phyloP scores from a whole-genome alignment of 1,140 invertebrate genomes.

The Propsilocerus akamusi region DNA sequence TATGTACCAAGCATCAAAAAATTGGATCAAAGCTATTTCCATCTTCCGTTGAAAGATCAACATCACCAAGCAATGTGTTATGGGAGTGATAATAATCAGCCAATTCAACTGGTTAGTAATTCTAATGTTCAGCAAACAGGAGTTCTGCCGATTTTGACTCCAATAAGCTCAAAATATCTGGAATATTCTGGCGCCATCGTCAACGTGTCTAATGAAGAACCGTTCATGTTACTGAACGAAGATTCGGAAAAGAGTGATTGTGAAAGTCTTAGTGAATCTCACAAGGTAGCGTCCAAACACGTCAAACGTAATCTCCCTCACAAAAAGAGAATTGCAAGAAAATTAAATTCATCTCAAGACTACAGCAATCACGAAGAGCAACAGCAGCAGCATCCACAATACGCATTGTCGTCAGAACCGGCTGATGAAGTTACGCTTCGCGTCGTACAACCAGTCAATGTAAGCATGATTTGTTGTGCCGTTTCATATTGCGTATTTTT shows the following conservation, averaged over 20 bases:
- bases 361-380: conserved; percentile 10
- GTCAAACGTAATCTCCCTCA: conserved; percentile 29
- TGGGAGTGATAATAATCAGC: too few relatives aligned
- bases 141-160: not conserved
- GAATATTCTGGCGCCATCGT: not conserved
- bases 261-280: not conserved
- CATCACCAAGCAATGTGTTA: too few relatives aligned
- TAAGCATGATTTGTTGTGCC: conserved; percentile 10
- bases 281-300: not conserved
- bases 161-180: not conserved
- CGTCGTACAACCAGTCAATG: conserved; percentile 12
- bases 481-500: conserved; percentile 8
- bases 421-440: not conserved
- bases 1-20: too few relatives aligned
- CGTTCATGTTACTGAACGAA: not conserved
- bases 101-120: too few relatives aligned
- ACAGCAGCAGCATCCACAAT: not conserved
- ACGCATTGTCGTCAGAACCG: not conserved
- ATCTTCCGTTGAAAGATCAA: too few relatives aligned
- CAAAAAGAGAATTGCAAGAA: conserved; percentile 34
- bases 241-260: not conserved
- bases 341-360: conserved; percentile 28
- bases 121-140: not conserved
- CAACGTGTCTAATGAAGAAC: too few relatives aligned
- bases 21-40: too few relatives aligned